phyloP scores from a whole-genome alignment of 2,888 invertebrate genomes.

The Dasysyrphus albostriatus region DNA sequence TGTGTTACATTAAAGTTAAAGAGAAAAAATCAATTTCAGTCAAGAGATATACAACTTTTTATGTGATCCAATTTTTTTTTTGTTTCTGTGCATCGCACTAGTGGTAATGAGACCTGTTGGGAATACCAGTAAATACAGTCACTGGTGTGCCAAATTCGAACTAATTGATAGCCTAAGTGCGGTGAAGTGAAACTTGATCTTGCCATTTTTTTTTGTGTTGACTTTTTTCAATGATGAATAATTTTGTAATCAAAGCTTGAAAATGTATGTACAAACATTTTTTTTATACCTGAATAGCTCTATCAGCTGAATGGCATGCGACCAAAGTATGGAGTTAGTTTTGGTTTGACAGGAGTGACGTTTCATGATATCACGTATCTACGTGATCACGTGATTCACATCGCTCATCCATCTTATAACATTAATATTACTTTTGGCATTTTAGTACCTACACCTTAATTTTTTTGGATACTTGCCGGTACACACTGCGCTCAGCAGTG shows the following conservation, averaged over 20 bases:
- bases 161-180: constrained; percentile 53
- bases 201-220: neutral
- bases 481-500: too few relatives aligned
- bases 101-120: constrained; percentile 64
- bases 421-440: neutral
- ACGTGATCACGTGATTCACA: neutral
- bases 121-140: constrained; percentile 46
- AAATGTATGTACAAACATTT: constrained; percentile 12
- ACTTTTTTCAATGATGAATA: constrained; percentile 1
- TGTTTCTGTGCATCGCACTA: neutral
- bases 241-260: constrained; percentile 59
- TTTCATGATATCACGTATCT: constrained; percentile 21
- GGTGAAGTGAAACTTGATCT: constrained; percentile 64
- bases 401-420: too few relatives aligned
- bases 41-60: constrained; percentile 39
- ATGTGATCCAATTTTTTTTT: constrained; percentile 49
- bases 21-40: constrained; percentile 44
- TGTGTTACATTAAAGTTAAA: constrained; percentile 60
- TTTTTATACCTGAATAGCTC: neutral
- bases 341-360: constrained; percentile 2
- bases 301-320: constrained; percentile 26
- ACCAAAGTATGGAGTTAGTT: constrained; percentile 5
- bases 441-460: neutral
- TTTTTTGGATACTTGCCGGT: too few relatives aligned
- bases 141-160: constrained; percentile 57